These are phyloP conservation scores for Conomelus anceps DNA, from an alignment of 2,888 invertebrate genomes.

Conservation along the genomic window DNA sequence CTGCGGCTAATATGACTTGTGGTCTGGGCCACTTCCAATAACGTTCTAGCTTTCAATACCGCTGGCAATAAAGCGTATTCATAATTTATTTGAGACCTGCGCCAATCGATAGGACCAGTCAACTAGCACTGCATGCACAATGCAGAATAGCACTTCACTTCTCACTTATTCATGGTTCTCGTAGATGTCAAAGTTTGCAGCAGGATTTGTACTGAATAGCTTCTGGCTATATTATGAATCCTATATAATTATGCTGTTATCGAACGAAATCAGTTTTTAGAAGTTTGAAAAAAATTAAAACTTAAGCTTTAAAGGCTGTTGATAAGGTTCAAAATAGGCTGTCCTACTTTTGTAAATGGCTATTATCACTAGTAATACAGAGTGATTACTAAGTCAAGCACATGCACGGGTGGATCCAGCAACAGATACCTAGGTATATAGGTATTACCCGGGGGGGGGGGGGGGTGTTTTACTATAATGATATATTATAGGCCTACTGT, in stretches of 20 bases:
- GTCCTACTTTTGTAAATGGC: too few species aligned
- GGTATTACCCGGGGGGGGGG: too few species aligned
- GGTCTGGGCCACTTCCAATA: not conserved
- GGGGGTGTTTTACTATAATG: too few species aligned
- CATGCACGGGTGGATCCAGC: too few species aligned
- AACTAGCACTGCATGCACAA: not conserved
- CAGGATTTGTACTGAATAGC: not conserved
- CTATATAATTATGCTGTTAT: too few species aligned
- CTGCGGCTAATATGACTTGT: not conserved
- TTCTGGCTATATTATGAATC: too few species aligned
- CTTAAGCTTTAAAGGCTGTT: too few species aligned
- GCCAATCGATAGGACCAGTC: not conserved
- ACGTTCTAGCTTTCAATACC: not conserved
- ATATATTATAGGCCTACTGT: too few species aligned
- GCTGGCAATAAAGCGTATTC: not conserved
- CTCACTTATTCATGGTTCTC: not conserved
- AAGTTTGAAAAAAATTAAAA: not conserved
- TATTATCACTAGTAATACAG: too few species aligned
- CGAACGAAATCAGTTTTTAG: not conserved
- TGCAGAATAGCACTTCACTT: not conserved
- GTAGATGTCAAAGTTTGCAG: not conserved
- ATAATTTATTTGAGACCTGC: not conserved
- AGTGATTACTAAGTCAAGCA: too few species aligned
- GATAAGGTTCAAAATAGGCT: too few species aligned
- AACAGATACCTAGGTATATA: too few species aligned